Evolutionary conservation across 2,888 invertebrate genomes (phyloP).

Genomic region (Trissonchulus sp.): DNA sequence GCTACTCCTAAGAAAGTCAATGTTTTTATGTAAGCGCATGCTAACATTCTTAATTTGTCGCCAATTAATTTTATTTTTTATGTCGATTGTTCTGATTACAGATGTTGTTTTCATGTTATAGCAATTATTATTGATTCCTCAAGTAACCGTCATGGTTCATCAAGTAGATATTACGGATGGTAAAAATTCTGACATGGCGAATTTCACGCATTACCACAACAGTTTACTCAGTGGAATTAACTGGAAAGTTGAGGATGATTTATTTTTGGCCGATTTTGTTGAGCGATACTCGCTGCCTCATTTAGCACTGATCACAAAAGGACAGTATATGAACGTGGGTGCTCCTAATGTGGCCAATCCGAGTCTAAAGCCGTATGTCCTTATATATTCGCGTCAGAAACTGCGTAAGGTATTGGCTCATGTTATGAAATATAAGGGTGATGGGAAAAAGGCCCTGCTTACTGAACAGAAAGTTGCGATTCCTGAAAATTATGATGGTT

Average conservation of each 20-base stretch:
- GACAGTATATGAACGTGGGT: conserved; percentile 83
- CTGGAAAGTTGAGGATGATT: conserved; percentile 48
- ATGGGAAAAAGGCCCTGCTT: conserved; percentile 63
- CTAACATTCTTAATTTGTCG: too few species aligned
- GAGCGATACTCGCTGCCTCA: conserved; percentile 72
- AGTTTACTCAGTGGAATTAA: conserved; percentile 35
- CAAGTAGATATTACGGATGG: too few species aligned
- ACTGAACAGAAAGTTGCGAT: conserved; percentile 75
- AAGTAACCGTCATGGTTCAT: too few species aligned
- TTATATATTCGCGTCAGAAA: conserved; percentile 67
- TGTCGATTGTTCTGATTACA: too few species aligned
- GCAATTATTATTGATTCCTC: too few species aligned
- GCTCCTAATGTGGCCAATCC: conserved; percentile 79
- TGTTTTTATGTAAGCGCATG: too few species aligned
- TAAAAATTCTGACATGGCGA: too few species aligned
- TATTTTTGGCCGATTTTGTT: conserved; percentile 51
- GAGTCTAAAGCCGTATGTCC: conserved; percentile 74
- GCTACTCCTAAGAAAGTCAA: too few species aligned
- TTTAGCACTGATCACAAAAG: conserved; percentile 83
- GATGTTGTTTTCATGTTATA: too few species aligned
- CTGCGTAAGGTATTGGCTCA: conserved; percentile 64
- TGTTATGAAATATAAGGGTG: conserved; percentile 28
- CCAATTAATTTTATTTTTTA: too few species aligned
- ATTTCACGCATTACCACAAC: too few species aligned
- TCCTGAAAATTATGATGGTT: conserved; percentile 74